Percentiles rank a stretch among this genome's conserved stretches.
These are phyloP conservation scores for Dinocampus coccinellae DNA, from an alignment of 2,888 invertebrate genomes.

Conservation along the genomic window DNA sequence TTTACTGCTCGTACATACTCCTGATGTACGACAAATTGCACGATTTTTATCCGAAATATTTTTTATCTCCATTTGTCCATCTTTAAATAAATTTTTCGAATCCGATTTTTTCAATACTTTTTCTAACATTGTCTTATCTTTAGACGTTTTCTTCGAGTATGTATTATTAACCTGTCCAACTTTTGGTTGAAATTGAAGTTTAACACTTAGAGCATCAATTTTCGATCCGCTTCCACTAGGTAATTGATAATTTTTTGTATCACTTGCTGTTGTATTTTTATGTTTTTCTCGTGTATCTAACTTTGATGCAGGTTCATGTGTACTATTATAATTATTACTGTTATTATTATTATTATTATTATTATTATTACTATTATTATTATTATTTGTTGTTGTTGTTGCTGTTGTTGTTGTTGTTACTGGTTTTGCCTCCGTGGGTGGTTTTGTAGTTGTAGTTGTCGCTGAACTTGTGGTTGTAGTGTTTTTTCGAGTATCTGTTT, in stretches of 20 bases:
- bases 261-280: slow-evolving; percentile 40
- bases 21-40: not conserved
- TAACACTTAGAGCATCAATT: slow-evolving; percentile 64
- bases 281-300: slow-evolving; percentile 16
- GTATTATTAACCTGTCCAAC: slow-evolving; percentile 61
- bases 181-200: slow-evolving; percentile 66
- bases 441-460: too few relatives aligned
- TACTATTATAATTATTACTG: slow-evolving; percentile 27
- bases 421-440: slow-evolving; percentile 26
- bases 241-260: slow-evolving; percentile 59
- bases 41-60: slow-evolving; percentile 31
- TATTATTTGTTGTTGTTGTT: slow-evolving; percentile 22
- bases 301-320: slow-evolving; percentile 27
- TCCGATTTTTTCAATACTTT: slow-evolving; percentile 50
- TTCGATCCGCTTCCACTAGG: slow-evolving; percentile 55
- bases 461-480: too few relatives aligned
- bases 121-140: slow-evolving; percentile 52
- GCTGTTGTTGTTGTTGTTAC: slow-evolving; percentile 28
- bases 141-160: slow-evolving; percentile 58
- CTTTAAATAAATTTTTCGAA: slow-evolving; percentile 14
- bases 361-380: slow-evolving; percentile 23
- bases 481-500: slow-evolving; percentile 19
- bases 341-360: slow-evolving; percentile 25
- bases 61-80: slow-evolving; percentile 37
- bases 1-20: slow-evolving; percentile 29